Percentiles rank a stretch among this genome's conserved stretches.
Conservation (phyloP, 1,140 invertebrate genomes). For the Heliconius hermathena region DNA sequence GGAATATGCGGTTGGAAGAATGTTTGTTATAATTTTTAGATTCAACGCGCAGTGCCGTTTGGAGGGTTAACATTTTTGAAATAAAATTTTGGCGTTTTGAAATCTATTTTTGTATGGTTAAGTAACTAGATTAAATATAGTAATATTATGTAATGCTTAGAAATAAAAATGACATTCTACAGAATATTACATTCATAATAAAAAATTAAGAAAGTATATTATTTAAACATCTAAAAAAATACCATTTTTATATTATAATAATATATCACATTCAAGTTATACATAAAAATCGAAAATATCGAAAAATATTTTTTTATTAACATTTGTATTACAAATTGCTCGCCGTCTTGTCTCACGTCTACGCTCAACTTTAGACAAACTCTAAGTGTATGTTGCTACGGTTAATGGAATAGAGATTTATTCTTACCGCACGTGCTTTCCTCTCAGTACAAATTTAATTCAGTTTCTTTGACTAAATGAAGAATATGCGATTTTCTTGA, state of each 20-base stretch:
- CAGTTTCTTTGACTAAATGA: constrained; percentile 10
- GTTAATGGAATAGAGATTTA: constrained; percentile 52
- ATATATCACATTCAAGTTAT: no score
- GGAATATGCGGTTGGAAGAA: neutral
- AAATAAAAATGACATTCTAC: no score
- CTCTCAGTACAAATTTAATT: constrained; percentile 29
- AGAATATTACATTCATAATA: no score
- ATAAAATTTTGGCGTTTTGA: no score
- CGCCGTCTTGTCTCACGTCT: constrained; percentile 12
- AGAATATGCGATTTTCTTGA: neutral
- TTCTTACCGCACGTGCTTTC: constrained; percentile 27
- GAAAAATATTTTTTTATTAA: no score
- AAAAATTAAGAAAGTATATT: no score
- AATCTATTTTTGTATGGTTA: no score
- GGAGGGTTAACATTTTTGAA: neutral
- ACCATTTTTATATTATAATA: no score
- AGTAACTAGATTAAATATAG: no score
- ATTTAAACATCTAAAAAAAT: no score
- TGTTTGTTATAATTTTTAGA: neutral
- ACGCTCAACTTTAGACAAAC: constrained; percentile 39
- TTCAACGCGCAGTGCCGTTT: neutral
- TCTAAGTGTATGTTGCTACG: constrained; percentile 34
- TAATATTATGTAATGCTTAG: no score
- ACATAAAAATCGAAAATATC: no score
- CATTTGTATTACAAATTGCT: neutral